Base-by-base conservation (phyloP, 2,888 invertebrate genomes). In the Limnephilus lunatus region DNA sequence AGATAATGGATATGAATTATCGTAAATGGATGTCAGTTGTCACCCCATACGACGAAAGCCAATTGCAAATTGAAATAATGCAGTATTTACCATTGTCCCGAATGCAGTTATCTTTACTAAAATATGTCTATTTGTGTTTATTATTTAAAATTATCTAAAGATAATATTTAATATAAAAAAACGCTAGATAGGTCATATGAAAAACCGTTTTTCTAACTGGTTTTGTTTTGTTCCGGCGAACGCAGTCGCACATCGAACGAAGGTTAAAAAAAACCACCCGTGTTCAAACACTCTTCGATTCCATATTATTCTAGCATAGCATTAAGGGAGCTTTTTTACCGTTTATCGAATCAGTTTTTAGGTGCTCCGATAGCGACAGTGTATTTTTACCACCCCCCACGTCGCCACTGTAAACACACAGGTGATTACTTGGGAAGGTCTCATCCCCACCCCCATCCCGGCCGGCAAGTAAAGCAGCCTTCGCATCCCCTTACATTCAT, bases 401-500 rank as follows among this genome's bases (percentile, higher is more conserved):
- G 53, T 68, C 25, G 25, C 53, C 53, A 68, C 53, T 68, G 53
- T 68, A 68, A 68, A 68, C 53, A 85, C 35, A 39, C 85, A 85
- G 85, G 85, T 85, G 85, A 85, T 85, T 85, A 85, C 85, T 85
- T 25, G 85, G 81, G 81, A 12, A 31, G 30, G 81, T 31, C 30
- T 31, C 81, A 31, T 9, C 81, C 81, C 48, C 81, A 15, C 30
- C 81, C 81, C 48, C 81, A 31, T 2, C 81, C 81, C 14, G n/a
- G 81, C 81, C 81, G 19, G 35, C 83, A 35, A 83, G 83, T 68
- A 31, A 85, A 85, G 39, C 44, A 39, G 25, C 39, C 85, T 39
- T 85, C 85, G 85, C 85, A 35, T 85, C 85, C 85, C 85, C 85
- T 90, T 85, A 90, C 93, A 93, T 93, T 92, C 93, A 93, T 93